Evolutionary conservation across 37 sponge, comb jelly and placozoan species (phyloP).

Genomic region (Mnemiopsis leidyi): DNA sequence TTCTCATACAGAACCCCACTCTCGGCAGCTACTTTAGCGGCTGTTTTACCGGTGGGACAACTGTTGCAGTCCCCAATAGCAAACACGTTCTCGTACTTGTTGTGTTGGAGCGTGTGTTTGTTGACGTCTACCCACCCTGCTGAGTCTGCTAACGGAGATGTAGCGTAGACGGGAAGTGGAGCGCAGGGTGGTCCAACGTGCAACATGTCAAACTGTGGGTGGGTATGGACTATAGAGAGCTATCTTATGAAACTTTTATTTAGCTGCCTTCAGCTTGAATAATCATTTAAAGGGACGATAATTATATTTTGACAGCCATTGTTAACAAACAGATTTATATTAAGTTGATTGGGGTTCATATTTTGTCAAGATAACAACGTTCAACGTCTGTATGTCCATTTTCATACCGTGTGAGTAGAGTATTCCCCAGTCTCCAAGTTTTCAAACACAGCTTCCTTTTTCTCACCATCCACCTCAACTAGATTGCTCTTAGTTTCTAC

Average conservation of each 20-base stretch:
- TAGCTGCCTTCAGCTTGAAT: no score
- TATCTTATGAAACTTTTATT: no score
- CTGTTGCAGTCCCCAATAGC: slow-evolving; percentile 88
- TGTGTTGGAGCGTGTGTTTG: slow-evolving; percentile 82
- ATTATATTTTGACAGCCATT: no score
- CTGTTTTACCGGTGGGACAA: slow-evolving; percentile 85
- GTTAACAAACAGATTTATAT: no score
- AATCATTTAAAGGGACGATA: no score
- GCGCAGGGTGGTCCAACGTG: slow-evolving; percentile 88
- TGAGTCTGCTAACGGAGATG: slow-evolving; percentile 72
- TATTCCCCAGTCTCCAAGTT: slow-evolving; percentile 68
- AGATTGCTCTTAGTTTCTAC: slow-evolving; percentile 73
- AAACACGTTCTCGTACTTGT: slow-evolving; percentile 79
- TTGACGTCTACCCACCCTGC: slow-evolving; percentile 89
- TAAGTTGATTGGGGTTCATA: no score
- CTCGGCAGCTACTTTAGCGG: slow-evolving; percentile 86
- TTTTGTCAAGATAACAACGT: no score
- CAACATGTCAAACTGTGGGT: slow-evolving; percentile 77
- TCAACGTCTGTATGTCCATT: no score
- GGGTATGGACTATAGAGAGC: no score
- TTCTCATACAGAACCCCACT: slow-evolving; percentile 73
- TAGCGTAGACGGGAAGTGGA: slow-evolving; percentile 75
- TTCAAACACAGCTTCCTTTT: slow-evolving; percentile 77
- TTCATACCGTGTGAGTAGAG: not conserved
- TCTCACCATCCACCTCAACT: slow-evolving; percentile 69